Evolutionary conservation across 2,888 invertebrate genomes (phyloP).

Genomic region (Conistra vaccinii): DNA sequence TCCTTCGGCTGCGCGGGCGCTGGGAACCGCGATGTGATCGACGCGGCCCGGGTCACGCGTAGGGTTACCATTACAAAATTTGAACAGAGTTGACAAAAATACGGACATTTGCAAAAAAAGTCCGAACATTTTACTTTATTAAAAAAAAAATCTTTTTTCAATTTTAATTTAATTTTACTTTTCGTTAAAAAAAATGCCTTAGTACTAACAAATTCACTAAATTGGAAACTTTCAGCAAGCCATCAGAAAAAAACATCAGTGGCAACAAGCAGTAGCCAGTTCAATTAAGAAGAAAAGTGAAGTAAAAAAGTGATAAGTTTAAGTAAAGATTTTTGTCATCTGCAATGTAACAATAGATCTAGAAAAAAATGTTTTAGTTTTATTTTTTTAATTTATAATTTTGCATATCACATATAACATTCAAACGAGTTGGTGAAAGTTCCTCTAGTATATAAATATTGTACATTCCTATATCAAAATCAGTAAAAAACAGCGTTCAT

Average conservation of each 20-base stretch:
- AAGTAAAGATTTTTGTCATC: background rate
- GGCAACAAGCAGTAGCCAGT: background rate
- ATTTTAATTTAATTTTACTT: too few species aligned
- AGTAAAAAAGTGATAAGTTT: background rate
- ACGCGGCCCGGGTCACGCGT: conserved; percentile 66
- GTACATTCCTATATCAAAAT: background rate
- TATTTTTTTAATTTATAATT: conserved; percentile 1
- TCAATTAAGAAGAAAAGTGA: background rate
- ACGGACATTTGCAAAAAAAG: background rate
- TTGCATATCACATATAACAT: background rate
- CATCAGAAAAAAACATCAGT: background rate
- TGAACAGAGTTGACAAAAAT: background rate
- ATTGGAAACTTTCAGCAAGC: too few species aligned
- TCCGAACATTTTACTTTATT: too few species aligned
- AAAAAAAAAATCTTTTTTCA: too few species aligned
- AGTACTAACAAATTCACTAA: too few species aligned
- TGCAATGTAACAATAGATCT: background rate
- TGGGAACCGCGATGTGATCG: conserved; percentile 74
- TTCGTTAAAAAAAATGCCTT: too few species aligned
- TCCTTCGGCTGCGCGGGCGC: conserved; percentile 75
- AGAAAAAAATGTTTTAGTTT: background rate
- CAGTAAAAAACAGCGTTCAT: too few species aligned
- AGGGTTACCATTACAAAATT: conserved; percentile 1
- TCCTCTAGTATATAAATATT: background rate
- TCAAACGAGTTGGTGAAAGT: background rate